These are phyloP conservation scores for Penelope pileata DNA, from an alignment of 2,113 vertebrate genomes.

Conservation along the genomic window DNA sequence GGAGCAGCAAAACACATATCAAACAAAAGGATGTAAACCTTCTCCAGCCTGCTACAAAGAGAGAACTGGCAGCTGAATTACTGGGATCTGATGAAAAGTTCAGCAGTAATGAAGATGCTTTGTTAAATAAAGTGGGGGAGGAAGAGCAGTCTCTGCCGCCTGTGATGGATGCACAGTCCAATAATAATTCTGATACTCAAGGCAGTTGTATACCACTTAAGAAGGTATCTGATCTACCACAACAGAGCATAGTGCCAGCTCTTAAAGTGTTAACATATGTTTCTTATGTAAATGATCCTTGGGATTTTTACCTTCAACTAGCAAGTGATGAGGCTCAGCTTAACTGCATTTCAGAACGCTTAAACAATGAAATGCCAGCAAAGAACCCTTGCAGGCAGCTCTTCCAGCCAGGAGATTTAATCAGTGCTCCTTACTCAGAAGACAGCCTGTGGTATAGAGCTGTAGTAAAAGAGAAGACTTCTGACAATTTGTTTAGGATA, in stretches of 20 bases:
- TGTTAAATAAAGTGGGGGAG: not conserved
- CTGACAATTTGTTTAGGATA: slow-evolving; percentile 61
- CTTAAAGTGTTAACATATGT: slow-evolving; percentile 82
- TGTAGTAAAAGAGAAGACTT: slow-evolving; percentile 75
- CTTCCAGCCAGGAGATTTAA: slow-evolving; percentile 80
- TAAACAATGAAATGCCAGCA: slow-evolving; percentile 73
- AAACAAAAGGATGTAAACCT: not conserved
- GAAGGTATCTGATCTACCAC: slow-evolving; percentile 75
- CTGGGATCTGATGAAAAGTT: not conserved
- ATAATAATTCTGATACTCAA: not conserved
- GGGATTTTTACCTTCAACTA: slow-evolving; percentile 90
- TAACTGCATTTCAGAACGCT: slow-evolving; percentile 77
- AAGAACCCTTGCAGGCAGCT: slow-evolving; percentile 34
- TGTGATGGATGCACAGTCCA: not conserved
- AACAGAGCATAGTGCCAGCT: slow-evolving; percentile 73
- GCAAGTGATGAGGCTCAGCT: slow-evolving; percentile 81
- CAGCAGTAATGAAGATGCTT: not conserved
- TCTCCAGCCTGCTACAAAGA: not conserved
- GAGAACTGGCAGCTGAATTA: not conserved
- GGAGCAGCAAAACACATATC: not conserved
- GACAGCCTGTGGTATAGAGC: slow-evolving; percentile 90
- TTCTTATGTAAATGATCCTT: slow-evolving; percentile 82
- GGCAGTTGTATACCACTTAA: not conserved
- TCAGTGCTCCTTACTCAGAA: slow-evolving; percentile 85
- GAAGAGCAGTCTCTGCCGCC: not conserved